Base-by-base conservation (phyloP, 2,888 invertebrate genomes). In the Xestia sexstrigata region DNA sequence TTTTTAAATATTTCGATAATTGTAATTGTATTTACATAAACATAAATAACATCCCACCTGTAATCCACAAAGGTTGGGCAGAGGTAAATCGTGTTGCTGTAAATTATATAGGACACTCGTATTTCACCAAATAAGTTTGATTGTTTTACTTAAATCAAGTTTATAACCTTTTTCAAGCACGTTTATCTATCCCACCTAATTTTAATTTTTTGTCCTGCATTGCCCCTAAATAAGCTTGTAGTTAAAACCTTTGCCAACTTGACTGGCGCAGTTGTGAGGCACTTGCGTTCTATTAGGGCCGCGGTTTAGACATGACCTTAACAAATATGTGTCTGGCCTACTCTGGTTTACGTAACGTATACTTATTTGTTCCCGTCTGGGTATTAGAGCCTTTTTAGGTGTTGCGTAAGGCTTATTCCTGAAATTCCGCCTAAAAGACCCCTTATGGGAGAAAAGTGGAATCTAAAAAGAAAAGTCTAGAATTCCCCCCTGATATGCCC, bases 301-400 rank as follows among this genome's bases (percentile, higher is more conserved):
- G 42, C 13, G 58, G 78, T 77, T 78, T 30, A 47, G 42, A 45
- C 49, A 70, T 52, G 52, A 23, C 49, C 68, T 35, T 68, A 39
- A 69, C 68, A 76, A 72, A 76, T 70, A 70, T 81, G 70, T 81
- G 71, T 62, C 23, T 52, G 47, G 20, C 39, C 26, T 47, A 2
- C 35, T 45, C 63, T 81, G 35, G 58, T 17, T 62, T 39, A 35
- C n/a, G 17, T 20, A 39, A 35, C 20, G 62, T 62, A 62, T 35
- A 60, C 35, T 11, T 62, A 72, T 76, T 76, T 71, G 47, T 65
- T 62, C 20, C 11, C 20, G 23, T 70, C 62, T 62, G 47, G 60
- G 17, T 67, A 8, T 45, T 45, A 45, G 11, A 30, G 20, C 15
- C 42, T 17, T 67, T 63, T 55, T 23, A 67, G 35, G 42, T 47